These are phyloP conservation scores for Empis stercorea DNA, from an alignment of 2,888 invertebrate genomes.

Conservation along the genomic window DNA sequence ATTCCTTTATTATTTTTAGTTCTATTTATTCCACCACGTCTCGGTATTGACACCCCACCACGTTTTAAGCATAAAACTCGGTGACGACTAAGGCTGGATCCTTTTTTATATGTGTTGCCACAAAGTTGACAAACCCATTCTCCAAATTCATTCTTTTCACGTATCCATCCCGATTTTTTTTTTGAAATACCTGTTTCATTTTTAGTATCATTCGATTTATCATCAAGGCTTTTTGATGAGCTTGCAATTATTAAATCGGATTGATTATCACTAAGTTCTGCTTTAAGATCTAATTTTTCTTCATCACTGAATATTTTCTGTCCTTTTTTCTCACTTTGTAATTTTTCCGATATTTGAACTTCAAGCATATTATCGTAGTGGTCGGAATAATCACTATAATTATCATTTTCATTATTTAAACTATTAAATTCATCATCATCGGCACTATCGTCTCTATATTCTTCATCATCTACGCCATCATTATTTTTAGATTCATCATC, in stretches of 20 bases:
- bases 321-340: background rate
- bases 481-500: background rate
- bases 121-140: background rate
- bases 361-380: background rate
- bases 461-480: background rate
- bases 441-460: background rate
- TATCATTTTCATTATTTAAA: background rate
- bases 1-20: background rate
- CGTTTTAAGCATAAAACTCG: too few species aligned
- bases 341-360: background rate
- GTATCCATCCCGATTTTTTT: background rate
- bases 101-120: background rate
- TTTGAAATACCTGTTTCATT: background rate
- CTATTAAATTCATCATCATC: background rate
- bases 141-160: background rate
- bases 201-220: background rate
- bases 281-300: background rate
- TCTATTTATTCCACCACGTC: too few species aligned
- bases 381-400: background rate
- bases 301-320: background rate
- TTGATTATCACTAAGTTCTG: background rate
- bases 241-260: background rate
- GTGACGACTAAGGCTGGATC: too few species aligned
- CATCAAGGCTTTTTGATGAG: background rate
- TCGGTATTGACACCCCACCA: too few species aligned